Conservation (phyloP, 2,888 invertebrate species). For the Acronicta aceris region DNA sequence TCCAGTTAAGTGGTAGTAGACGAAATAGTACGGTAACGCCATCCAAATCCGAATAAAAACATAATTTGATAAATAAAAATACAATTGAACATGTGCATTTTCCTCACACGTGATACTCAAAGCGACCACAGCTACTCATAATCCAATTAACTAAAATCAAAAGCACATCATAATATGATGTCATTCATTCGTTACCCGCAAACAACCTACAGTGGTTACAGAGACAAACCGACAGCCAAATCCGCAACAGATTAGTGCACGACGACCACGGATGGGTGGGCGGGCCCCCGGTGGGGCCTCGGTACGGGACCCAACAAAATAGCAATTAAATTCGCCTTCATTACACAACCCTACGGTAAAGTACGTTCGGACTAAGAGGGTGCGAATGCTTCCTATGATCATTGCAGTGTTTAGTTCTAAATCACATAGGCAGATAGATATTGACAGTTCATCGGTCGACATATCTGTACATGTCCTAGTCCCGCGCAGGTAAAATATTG, state of each 20-base stretch:
- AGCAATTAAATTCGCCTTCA: slow-evolving; percentile 84
- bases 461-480: too few relatives aligned
- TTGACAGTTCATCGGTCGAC: too few relatives aligned
- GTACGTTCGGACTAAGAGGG: slow-evolving; percentile 60
- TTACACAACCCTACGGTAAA: slow-evolving; percentile 72
- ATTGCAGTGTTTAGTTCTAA: not conserved
- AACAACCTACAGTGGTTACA: slow-evolving; percentile 15
- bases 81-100: not conserved
- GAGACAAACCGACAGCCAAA: slow-evolving; percentile 23
- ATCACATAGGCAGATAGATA: too few relatives aligned
- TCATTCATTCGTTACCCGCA: slow-evolving; percentile 8
- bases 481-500: too few relatives aligned
- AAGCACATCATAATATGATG: slow-evolving; percentile 1
- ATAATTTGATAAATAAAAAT: too few relatives aligned
- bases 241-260: slow-evolving; percentile 36
- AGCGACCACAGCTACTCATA: not conserved
- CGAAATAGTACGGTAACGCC: too few relatives aligned
- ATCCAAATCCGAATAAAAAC: too few relatives aligned
- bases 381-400: slow-evolving; percentile 46
- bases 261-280: slow-evolving; percentile 13
- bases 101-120: not conserved
- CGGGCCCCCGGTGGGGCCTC: slow-evolving; percentile 23
- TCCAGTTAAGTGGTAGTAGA: too few relatives aligned
- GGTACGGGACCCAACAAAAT: slow-evolving; percentile 72
- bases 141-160: not conserved